Evolutionary conservation across 1,140 invertebrate genomes (phyloP), one percentile per base, ranked within the genome.

Genomic region (Uloborus diversus): DNA sequence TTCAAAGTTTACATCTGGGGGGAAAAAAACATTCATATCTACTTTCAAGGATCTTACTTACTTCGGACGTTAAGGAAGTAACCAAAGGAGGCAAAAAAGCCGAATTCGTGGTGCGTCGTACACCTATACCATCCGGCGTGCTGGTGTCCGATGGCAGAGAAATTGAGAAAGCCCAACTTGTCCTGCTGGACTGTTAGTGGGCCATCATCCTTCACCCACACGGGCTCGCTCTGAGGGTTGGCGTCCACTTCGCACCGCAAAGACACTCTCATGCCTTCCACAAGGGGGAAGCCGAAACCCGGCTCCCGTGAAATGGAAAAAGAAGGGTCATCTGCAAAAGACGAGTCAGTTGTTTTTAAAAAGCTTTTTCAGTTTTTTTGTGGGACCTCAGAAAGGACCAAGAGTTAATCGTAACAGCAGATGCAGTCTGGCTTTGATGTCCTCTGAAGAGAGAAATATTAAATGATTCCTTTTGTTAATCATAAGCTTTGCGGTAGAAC

Each of bases 101-200:
- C 92, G 82, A 94, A 90, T 82, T 92, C 88, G 89, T 95, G 93
- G 61, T 91, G 89, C 57, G 93, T 93, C 30, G 92, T 92, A 87
- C 94, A 96, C 85, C 94, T 93, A 88, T 96, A 96, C 94, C 94
- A 95, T 82, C 94, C 94, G 82, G 91, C 93, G 87, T 95, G 93
- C 76, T 91, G 90, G 27, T 91, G 88, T 66, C 89, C 89, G 83
- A 95, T 92, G 81, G 91, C 89, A 59, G 91, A 91, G 88, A 95
- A 95, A 87, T 94, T 94, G 69, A 95, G 88, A 86, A 92, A 93
- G 62, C 93, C 93, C 82, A 92, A 92, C 81, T 89, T 90, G 82
- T 89, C 91, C 88, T 91, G 91, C 82, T 89, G 90, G 79, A 89
- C 89, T 1, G 33, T 47, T 4, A 59, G 32, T 9, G 57, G 82